Base-by-base conservation (phyloP, 2,113 vertebrate species). In the Myiozetetes cayanensis region DNA sequence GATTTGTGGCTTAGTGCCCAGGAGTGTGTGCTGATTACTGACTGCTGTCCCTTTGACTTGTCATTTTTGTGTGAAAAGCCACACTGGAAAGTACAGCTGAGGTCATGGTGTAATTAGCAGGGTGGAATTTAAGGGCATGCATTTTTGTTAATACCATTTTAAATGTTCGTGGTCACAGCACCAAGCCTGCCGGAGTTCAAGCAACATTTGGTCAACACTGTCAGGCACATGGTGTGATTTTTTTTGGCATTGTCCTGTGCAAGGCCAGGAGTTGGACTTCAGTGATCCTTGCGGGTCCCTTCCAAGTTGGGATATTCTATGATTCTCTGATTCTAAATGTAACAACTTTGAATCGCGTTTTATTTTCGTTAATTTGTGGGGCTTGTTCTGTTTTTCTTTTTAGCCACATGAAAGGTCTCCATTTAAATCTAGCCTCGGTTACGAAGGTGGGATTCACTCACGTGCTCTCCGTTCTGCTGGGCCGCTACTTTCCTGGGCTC, bases 371-470 rank as follows among this genome's bases (percentile, higher is more conserved):
- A 46, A 89, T 41, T 55, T 46, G 9, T 52, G 23, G 72, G 23
- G 17, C 3, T 58, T 72, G 73, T 81, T 53, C 90, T 96, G 25
- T 41, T 83, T 93, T 56, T 91, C 8, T 93, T 92, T 93, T 46
- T 56, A 98, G 98, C 33, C 96, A 95, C 1, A 58, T 98, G 90
- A 98, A 96, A 93, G 98, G 98, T 30, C 96, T 98, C 55, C 98
- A 98, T 73, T 63, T 98, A 86, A 98, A 98, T 53, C 91, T 98
- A 84, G 96, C 44, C 30, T 39, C 76, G 0, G 9, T 95, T 24
- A 52, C 62, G 0, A 41, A n/a, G 15, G 1, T 96, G 37, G 85
- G 80, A 2, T 67, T 95, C 52, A 13, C 13, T 55, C 84, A 94
- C 21, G 50, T 97, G 66, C 92, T 97, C 46, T 97, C 97, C 8